A percentile compares a stretch with the other conserved stretches of the same genome.
phyloP scores from a whole-genome alignment of 2,888 invertebrate genomes.

The Hemaris fuciformis region DNA sequence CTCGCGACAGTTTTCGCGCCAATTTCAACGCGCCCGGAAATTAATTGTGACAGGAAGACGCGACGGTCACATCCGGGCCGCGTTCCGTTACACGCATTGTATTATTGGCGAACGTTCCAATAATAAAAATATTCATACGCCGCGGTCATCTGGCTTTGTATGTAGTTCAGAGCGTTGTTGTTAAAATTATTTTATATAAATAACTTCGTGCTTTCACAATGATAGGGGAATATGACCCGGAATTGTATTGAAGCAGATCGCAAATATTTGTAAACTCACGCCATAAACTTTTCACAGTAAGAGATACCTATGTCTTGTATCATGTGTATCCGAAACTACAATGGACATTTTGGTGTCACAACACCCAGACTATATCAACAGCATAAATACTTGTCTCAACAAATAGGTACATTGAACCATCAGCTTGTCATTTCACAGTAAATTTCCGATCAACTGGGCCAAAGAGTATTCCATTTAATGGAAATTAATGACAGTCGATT shows the following conservation, averaged over 20 bases:
- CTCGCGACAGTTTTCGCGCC: conserved; percentile 81
- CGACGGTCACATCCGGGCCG: conserved; percentile 76
- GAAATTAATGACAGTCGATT: no score
- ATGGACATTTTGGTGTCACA: not conserved
- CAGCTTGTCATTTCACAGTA: no score
- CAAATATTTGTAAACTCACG: not conserved
- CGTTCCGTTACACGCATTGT: conserved; percentile 65
- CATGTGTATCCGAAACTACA: no score
- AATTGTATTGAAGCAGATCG: not conserved
- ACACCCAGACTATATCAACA: no score
- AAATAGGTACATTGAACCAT: no score
- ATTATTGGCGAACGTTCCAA: conserved; percentile 15
- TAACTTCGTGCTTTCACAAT: not conserved
- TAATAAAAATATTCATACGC: conserved; percentile 15
- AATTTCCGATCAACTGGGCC: no score
- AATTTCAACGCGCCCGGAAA: conserved; percentile 81
- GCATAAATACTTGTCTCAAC: no score
- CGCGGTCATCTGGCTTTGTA: conserved; percentile 8
- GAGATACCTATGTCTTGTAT: no score
- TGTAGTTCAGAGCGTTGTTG: conserved; percentile 3
- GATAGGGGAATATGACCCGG: not conserved
- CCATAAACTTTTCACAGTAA: no score
- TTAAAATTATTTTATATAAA: conserved; percentile 1
- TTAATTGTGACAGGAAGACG: conserved; percentile 82
- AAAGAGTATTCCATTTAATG: no score